Evolutionary conservation across 37 sponge, comb jelly and placozoan species (phyloP), one percentile per base, ranked within the genome.

Genomic region (Geodia barretti): DNA sequence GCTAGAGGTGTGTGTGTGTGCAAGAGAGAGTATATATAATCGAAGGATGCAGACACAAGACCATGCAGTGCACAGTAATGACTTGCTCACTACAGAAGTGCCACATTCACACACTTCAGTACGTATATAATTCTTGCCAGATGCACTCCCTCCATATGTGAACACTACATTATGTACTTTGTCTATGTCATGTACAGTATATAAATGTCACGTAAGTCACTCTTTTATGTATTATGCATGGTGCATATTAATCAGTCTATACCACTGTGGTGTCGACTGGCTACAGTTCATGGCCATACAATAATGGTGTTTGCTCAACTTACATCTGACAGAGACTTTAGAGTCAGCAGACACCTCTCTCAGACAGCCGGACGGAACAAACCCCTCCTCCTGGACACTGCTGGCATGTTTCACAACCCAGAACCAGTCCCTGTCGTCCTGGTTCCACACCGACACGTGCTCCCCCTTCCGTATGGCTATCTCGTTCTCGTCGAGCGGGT

Each of bases 371-470:
- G 77, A 75, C n/a, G 94, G 94, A 0, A 94, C 91, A 58, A 94
- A 94, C 25, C 94, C 94, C 68, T 94, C 94, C 33, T 84, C 77
- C 0, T 74, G 31, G 64, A 74, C 60, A 30, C 64, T 81, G 21
- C 76, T 86, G 36, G 73, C 60, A 41, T 83, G 87, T 61, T 73
- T 76, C 39, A 86, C 85, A 23, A 94, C 83, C 94, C 94, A 94
- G 67, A 64, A 87, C 94, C 94, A 94, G 60, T 90, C 77, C 33
- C 64, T 73, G 38, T 94, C 94, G 70, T 90, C 91, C 38, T 83
- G 88, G 59, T 94, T 94, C 66, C 87, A 82, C 25, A 94, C 74
- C 30, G 87, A 84, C n/a, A 94, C 85, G 31, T 83, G 76, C 8
- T 94, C 91, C n/a, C 91, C 91, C 31, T 70, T 35, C 14, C 17